Conservation (phyloP, 1,140 invertebrate genomes). For the Dreissena rostriformis region DNA sequence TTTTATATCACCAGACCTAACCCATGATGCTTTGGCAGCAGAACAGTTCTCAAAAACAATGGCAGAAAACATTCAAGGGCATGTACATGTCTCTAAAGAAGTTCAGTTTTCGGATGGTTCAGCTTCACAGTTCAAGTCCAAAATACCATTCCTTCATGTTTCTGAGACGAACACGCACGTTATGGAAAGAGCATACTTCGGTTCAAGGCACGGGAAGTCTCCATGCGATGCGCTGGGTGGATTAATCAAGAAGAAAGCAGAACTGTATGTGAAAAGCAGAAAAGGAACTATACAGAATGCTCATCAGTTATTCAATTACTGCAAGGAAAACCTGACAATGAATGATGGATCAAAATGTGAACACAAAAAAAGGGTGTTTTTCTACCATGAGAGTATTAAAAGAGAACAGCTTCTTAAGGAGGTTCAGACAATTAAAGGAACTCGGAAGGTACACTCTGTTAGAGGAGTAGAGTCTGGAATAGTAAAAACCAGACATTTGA, state of each 20-base stretch:
- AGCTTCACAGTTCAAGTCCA: constrained; percentile 15
- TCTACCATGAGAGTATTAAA: neutral
- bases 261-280: neutral
- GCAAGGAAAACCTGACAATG: neutral
- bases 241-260: neutral
- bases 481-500: constrained; percentile 3
- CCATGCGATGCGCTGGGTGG: constrained; percentile 7
- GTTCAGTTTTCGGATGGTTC: constrained; percentile 27
- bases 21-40: constrained; percentile 10
- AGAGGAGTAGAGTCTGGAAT: constrained; percentile 14
- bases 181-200: constrained; percentile 6
- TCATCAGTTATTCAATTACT: neutral
- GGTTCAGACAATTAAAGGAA: constrained; percentile 29
- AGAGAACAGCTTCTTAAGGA: neutral
- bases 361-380: constrained; percentile 32
- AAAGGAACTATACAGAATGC: neutral
- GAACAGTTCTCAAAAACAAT: constrained; percentile 14
- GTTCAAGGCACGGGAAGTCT: constrained; percentile 8
- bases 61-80: neutral
- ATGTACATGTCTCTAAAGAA: neutral
- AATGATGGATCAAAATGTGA: neutral
- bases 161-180: neutral
- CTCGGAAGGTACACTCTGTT: neutral
- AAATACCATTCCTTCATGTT: constrained; percentile 10
- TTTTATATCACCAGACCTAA: constrained; percentile 6